Evolutionary conservation across 2,888 invertebrate genomes (phyloP).

Genomic region (Loripinus fragilis): DNA sequence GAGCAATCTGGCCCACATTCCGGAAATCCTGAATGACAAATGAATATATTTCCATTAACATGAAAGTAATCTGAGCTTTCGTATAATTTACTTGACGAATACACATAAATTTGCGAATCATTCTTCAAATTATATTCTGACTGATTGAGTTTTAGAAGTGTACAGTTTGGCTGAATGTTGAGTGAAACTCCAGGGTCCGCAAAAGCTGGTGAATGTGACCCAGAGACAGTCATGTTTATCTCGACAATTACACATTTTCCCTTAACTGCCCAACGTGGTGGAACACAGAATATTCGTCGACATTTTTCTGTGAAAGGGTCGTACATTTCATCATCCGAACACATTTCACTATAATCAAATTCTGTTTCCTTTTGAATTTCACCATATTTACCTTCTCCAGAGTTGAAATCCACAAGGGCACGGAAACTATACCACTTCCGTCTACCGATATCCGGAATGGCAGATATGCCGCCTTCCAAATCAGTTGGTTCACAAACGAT

Average conservation of each 20-base stretch:
- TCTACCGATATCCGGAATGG: neutral
- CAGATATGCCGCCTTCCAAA: neutral
- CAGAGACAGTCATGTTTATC: too few relatives aligned
- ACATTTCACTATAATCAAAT: constrained; percentile 19
- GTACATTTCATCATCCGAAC: constrained; percentile 52
- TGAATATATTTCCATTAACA: constrained; percentile 39
- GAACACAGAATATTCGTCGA: constrained; percentile 44
- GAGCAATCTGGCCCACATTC: constrained; percentile 21
- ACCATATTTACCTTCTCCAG: neutral
- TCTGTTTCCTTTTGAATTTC: neutral
- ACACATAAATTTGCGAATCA: constrained; percentile 31
- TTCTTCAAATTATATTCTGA: constrained; percentile 30
- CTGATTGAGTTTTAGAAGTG: constrained; percentile 20
- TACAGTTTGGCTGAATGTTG: neutral
- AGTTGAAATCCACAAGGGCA: constrained; percentile 39
- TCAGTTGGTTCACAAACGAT: constrained; percentile 25
- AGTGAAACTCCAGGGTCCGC: too few relatives aligned
- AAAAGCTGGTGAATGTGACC: neutral
- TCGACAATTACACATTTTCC: constrained; percentile 32
- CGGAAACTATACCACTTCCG: constrained; percentile 36
- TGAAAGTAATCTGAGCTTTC: constrained; percentile 37
- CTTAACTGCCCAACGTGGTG: constrained; percentile 10
- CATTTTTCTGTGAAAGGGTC: constrained; percentile 57
- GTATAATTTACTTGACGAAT: constrained; percentile 32
- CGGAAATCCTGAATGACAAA: constrained; percentile 50